Evolutionary conservation across 2,888 invertebrate species (phyloP).

Genomic region (Aphidius colemani): DNA sequence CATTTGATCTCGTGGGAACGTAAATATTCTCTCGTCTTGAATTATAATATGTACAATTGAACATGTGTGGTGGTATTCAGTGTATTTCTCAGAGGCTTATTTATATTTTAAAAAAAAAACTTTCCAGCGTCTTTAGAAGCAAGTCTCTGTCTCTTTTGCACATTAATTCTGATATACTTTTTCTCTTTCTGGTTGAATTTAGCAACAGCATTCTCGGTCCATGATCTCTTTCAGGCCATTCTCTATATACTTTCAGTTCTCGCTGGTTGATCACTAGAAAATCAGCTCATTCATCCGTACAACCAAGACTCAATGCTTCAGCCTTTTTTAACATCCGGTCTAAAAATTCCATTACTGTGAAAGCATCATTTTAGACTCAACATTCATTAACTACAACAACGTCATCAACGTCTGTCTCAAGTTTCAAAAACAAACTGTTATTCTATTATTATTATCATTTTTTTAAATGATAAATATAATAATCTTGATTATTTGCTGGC

Average conservation of each 20-base stretch:
- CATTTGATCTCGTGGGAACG: slow-evolving; percentile 42
- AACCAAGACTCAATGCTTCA: slow-evolving; percentile 1
- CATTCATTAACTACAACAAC: too few species aligned
- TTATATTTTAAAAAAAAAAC: too few species aligned
- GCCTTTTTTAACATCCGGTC: slow-evolving; percentile 17
- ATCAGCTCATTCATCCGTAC: slow-evolving; percentile 27
- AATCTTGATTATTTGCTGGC: too few species aligned
- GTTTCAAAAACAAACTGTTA: too few species aligned
- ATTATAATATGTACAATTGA: not conserved
- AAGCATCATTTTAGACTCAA: slow-evolving; percentile 21
- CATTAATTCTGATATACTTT: not conserved
- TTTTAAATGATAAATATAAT: too few species aligned
- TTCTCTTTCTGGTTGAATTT: not conserved
- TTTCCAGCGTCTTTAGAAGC: too few species aligned
- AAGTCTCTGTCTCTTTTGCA: not conserved
- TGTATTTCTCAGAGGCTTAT: too few species aligned
- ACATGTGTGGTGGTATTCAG: too few species aligned
- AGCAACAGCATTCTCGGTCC: slow-evolving; percentile 12
- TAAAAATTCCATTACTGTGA: slow-evolving; percentile 23
- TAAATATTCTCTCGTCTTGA: not conserved
- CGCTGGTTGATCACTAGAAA: slow-evolving; percentile 5
- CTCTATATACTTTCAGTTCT: slow-evolving; percentile 1
- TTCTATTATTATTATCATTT: too few species aligned
- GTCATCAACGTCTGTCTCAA: too few species aligned
- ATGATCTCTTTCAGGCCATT: slow-evolving; percentile 13